These are phyloP conservation scores for Theocolax elegans DNA, from an alignment of 1,140 invertebrate species.

Conservation along the genomic window DNA sequence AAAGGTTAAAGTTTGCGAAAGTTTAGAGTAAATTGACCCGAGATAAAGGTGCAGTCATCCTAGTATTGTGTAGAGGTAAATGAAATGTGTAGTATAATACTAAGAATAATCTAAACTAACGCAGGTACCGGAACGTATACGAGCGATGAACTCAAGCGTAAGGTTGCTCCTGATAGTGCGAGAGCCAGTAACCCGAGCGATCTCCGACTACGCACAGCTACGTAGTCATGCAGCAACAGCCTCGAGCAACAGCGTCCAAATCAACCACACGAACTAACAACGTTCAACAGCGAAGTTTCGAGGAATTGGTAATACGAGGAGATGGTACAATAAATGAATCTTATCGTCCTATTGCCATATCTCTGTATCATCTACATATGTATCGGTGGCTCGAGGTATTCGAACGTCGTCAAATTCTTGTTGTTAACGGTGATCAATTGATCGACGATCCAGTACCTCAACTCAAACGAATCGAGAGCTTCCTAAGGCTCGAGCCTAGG, in stretches of 20 bases:
- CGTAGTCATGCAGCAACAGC: slow-evolving; percentile 71
- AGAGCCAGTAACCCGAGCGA: slow-evolving; percentile 93
- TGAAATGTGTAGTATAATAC: too few species aligned
- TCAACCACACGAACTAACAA: slow-evolving; percentile 8
- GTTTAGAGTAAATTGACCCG: too few species aligned
- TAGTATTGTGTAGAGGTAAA: background rate
- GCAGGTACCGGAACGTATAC: slow-evolving; percentile 86
- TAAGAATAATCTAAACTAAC: background rate
- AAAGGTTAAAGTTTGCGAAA: too few species aligned
- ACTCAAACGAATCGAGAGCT: slow-evolving; percentile 87
- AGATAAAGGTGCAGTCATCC: background rate
- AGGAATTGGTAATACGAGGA: slow-evolving; percentile 81
- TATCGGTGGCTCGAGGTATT: slow-evolving; percentile 89
- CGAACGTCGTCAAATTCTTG: slow-evolving; percentile 87
- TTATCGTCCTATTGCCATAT: slow-evolving; percentile 84
- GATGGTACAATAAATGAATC: slow-evolving; percentile 86
- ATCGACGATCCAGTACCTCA: slow-evolving; percentile 94
- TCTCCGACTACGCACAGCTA: slow-evolving; percentile 95
- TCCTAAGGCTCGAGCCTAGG: slow-evolving; percentile 82
- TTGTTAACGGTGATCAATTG: slow-evolving; percentile 96
- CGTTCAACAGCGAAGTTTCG: slow-evolving; percentile 71
- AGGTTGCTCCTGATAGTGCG: slow-evolving; percentile 94
- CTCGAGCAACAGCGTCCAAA: slow-evolving; percentile 33
- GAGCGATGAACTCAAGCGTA: slow-evolving; percentile 92
- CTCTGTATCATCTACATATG: slow-evolving; percentile 86